phyloP scores from a whole-genome alignment of 2,888 invertebrate species.

The Dioctria rufipes region DNA sequence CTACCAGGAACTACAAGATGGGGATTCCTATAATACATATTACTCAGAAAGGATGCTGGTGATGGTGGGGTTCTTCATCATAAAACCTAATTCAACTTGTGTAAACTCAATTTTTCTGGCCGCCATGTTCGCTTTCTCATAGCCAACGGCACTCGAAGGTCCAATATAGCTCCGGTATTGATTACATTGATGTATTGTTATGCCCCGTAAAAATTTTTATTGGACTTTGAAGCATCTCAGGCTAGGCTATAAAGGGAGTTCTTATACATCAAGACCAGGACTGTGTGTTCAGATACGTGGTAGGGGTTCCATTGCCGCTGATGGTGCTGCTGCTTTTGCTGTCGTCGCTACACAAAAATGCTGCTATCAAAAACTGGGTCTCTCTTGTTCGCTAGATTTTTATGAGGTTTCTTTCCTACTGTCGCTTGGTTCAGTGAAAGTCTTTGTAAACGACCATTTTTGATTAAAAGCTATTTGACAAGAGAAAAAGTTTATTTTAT shows the following conservation, averaged over 20 bases:
- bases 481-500: conserved; percentile 47
- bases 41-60: not conserved
- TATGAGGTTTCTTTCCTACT: conserved; percentile 40
- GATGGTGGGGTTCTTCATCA: conserved; percentile 20
- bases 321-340: not conserved
- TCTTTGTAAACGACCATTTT: conserved; percentile 44
- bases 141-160: conserved; percentile 56
- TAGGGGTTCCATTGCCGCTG: not conserved
- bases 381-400: conserved; percentile 6
- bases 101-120: conserved; percentile 55
- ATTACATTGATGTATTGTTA: conserved; percentile 59
- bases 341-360: not conserved
- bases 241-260: conserved; percentile 51
- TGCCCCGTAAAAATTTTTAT: conserved; percentile 57
- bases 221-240: conserved; percentile 56
- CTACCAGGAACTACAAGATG: not conserved
- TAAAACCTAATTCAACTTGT: conserved; percentile 54
- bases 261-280: conserved; percentile 37
- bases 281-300: not conserved
- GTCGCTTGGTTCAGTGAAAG: conserved; percentile 33
- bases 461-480: conserved; percentile 49
- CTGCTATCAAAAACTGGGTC: not conserved
- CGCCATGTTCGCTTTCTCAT: conserved; percentile 46
- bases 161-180: conserved; percentile 57
- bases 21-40: conserved; percentile 14